phyloP scores from a whole-genome alignment of 2,113 vertebrate species.

The Elephas maximus region DNA sequence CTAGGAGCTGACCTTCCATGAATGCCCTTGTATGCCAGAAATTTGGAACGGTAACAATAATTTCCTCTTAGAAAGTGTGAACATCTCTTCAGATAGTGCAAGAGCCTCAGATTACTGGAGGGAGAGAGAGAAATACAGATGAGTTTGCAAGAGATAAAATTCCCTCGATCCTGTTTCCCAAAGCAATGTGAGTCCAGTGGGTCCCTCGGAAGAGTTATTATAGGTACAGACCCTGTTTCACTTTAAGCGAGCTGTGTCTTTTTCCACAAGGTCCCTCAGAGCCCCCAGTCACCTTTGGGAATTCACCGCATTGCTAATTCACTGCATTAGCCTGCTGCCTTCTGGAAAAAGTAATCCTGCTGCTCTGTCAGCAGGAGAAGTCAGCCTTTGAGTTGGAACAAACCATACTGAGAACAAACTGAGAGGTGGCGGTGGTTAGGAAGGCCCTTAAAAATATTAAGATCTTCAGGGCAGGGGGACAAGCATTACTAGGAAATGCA shows the following conservation, averaged over 20 bases:
- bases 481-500: background rate
- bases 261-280: background rate
- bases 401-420: background rate
- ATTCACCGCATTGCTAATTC: slow-evolving; percentile 38
- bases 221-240: background rate
- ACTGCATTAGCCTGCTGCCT: background rate
- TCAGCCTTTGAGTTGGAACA: background rate
- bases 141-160: background rate
- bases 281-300: background rate
- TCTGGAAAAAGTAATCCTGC: slow-evolving; percentile 12
- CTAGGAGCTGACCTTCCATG: background rate
- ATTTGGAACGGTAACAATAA: background rate
- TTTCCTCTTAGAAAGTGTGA: slow-evolving; percentile 2
- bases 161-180: background rate
- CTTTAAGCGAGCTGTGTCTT: slow-evolving; percentile 40
- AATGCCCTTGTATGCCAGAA: slow-evolving; percentile 32
- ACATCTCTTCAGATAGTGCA: background rate
- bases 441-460: background rate
- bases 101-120: background rate
- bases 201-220: background rate
- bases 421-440: background rate
- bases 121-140: background rate
- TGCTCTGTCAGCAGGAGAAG: background rate
- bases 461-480: background rate
- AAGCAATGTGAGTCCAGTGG: background rate